Base-by-base conservation (phyloP, 2,797 vertebrate species). In the Neosilurus mollespiculum region DNA sequence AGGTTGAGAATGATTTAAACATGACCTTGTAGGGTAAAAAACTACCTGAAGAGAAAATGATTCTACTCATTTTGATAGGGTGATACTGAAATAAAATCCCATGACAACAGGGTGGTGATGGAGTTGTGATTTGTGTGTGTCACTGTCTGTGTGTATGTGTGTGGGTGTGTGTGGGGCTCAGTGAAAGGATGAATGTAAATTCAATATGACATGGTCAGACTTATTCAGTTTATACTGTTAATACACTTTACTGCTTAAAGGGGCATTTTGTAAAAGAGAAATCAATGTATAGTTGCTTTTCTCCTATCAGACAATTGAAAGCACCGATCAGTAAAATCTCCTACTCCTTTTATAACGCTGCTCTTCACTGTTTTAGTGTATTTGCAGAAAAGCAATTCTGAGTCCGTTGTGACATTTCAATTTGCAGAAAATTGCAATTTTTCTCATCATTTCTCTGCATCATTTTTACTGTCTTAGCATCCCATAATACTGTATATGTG, bases 1-100 rank as follows among this genome's bases (percentile, higher is more conserved):
- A 10, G 26, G 22, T 59, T 76, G 34, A 11, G 26, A 59, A 43
- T 77, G 58, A 77, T 61, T 61, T 77, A 77, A 62, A 61, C 58
- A 77, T 30, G 53, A 18, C 43, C 69, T 72, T 5, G 9, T 62
- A 59, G 20, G 9, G 54, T 59, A n/a, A 56, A 54, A 53, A 4
- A 9, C 15, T 2, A 10, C 16, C 9, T 54, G 43, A 71, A 51
- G 69, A n/a, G 34, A 18, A 65, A 65, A 65, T 15, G 26, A 65
- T 65, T 30, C 26, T 67, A 37, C 34, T 37, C 66, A n/a, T 64
- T 11, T 64, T 12, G 61, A 64, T 10, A 64, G n/a, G 61, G n/a
- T 24, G n/a, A 43, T 4, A 43, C 43, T 4, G 1, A 65, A 30
- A 30, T 26, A 30, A 65, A 14, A 1, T 12, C 4, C 14, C 26